These are phyloP conservation scores for Macrosiphum euphorbiae DNA, from an alignment of 2,888 invertebrate species.

Conservation along the genomic window DNA sequence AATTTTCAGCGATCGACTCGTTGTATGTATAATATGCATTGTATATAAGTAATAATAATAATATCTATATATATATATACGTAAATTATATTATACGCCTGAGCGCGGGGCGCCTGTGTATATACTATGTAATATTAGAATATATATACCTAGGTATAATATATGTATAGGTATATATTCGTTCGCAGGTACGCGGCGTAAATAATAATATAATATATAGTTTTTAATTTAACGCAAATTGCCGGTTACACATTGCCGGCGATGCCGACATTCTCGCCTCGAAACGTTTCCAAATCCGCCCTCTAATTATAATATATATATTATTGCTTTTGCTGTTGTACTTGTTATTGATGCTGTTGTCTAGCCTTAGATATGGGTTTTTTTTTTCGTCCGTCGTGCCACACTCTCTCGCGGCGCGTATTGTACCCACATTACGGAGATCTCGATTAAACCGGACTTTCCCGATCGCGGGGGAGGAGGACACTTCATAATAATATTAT, in stretches of 20 bases:
- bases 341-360: background rate
- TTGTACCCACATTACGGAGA: background rate
- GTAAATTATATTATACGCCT: background rate
- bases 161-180: background rate
- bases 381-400: background rate
- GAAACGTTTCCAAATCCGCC: constrained; percentile 56
- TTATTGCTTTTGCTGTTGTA: background rate
- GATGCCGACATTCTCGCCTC: constrained; percentile 42
- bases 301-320: constrained; percentile 39
- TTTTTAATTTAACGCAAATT: constrained; percentile 59
- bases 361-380: background rate
- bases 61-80: background rate
- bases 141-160: too few species aligned
- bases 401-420: background rate
- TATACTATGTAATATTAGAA: background rate
- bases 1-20: constrained; percentile 3
- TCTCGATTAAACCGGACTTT: constrained; percentile 45
- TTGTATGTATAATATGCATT: background rate
- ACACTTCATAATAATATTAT: background rate
- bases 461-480: background rate
- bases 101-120: background rate
- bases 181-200: background rate
- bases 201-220: background rate
- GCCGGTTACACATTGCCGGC: constrained; percentile 36
- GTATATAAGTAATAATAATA: too few species aligned